Base-by-base conservation (phyloP, 1,140 invertebrate genomes). In the Capitella teleta region DNA sequence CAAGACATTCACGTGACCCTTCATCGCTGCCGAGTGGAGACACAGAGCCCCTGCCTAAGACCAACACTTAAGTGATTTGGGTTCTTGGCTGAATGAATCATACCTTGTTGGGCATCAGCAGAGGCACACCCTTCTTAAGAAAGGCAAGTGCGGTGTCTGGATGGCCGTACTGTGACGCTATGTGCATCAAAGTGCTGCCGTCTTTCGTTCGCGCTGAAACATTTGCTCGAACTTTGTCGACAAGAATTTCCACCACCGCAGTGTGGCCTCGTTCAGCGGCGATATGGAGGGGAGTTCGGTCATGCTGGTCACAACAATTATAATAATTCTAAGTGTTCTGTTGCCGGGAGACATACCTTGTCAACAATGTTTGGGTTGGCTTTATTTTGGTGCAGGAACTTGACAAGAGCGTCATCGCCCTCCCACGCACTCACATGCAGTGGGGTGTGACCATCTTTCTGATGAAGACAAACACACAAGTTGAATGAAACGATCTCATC, bases 81-180 rank as follows among this genome's bases (percentile, higher is more conserved):
- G 19, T 40, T 8, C 25, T 14, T 38, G 36, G 36, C 36, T 38
- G 36, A 21, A 18, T 12, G 21, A 38, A 38, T 5, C 36, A 38
- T 5, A 72, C 69, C 61, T 98, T 98, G 73, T 98, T 98, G 53
- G 95, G 94, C 93, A 98, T 98, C 63, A 97, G 90, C 0, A 98
- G 77, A 53, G 96, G 96, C n/a, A 98, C 94, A 3, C 95, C 95
- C 71, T 95, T 95, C 67, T 93, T 96, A 65, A 98, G 88, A 21
- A 98, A 83, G 79, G 93, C 92, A 75, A 93, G 86, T n/a, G 94
- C 94, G 56, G 93, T 98, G 57, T 96, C 92, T 1, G 94, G 90
- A 72, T 98, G 93, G 0, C 94, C 95, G 67, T 88, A 91, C n/a
- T 62, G 53, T 0, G 92, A 94, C 0, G 93, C 93, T 47, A 98